phyloP scores from a whole-genome alignment of 2,797 vertebrate species.

The Oreonectes daqikongensis region DNA sequence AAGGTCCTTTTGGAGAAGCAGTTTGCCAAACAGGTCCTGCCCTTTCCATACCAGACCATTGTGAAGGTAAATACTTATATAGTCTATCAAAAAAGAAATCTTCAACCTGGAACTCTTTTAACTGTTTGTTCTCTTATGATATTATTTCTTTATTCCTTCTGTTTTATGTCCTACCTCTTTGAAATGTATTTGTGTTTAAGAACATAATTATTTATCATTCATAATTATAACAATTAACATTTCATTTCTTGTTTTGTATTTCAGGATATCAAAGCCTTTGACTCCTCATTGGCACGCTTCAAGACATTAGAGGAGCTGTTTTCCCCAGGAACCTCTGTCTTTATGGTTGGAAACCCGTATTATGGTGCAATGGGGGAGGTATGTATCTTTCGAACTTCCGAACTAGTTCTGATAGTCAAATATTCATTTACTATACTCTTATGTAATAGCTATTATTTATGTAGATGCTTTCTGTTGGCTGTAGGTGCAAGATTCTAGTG shows the following conservation, averaged over 20 bases:
- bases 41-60: slow-evolving; percentile 89
- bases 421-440: background rate
- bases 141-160: background rate
- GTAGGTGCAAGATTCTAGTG: slow-evolving; percentile 92
- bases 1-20: slow-evolving; percentile 93
- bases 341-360: slow-evolving; percentile 96
- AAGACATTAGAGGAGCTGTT: slow-evolving; percentile 91
- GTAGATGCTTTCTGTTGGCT: background rate
- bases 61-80: slow-evolving; percentile 82
- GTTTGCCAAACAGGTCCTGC: slow-evolving; percentile 93
- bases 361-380: slow-evolving; percentile 96
- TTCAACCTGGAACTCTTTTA: background rate
- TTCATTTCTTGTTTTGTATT: background rate
- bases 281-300: slow-evolving; percentile 82
- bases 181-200: no score
- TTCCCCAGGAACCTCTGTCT: slow-evolving; percentile 82
- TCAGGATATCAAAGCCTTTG: slow-evolving; percentile 89
- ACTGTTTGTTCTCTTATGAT: background rate
- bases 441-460: slow-evolving; percentile 2
- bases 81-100: no score
- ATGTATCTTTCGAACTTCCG: background rate
- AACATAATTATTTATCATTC: no score
- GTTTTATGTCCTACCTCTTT: no score
- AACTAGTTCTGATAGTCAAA: background rate
- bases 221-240: no score